Evolutionary conservation across 2,888 invertebrate species (phyloP).

Genomic region (Tiliacea aurago): DNA sequence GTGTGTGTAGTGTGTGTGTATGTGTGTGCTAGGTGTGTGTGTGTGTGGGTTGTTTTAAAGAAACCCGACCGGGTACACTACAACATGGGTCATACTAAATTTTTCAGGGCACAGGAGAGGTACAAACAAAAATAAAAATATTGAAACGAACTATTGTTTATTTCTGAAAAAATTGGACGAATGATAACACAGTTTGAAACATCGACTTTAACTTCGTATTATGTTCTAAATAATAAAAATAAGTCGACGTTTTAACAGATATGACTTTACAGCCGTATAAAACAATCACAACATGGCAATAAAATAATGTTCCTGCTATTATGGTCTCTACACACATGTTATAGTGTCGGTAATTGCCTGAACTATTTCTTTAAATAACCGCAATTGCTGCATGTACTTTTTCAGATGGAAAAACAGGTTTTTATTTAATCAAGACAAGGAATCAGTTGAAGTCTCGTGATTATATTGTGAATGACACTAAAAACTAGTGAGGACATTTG

Average conservation of each 20-base stretch:
- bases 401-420: slow-evolving; percentile 46
- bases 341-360: slow-evolving; percentile 41
- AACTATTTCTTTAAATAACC: slow-evolving; percentile 36
- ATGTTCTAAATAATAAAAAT: slow-evolving; percentile 59
- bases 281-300: slow-evolving; percentile 41
- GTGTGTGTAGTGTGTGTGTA: no score
- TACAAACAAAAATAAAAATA: slow-evolving; percentile 5
- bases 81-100: not conserved
- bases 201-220: slow-evolving; percentile 44
- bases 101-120: not conserved
- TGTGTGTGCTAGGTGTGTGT: no score
- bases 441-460: slow-evolving; percentile 35
- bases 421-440: slow-evolving; percentile 43
- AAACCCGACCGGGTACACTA: not conserved
- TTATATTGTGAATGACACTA: slow-evolving; percentile 24
- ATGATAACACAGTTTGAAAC: slow-evolving; percentile 33
- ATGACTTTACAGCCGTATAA: slow-evolving; percentile 47
- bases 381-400: slow-evolving; percentile 37
- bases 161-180: slow-evolving; percentile 46
- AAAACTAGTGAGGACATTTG: not conserved
- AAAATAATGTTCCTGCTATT: slow-evolving; percentile 20
- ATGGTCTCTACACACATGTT: slow-evolving; percentile 22
- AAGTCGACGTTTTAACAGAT: slow-evolving; percentile 42
- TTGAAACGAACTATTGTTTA: slow-evolving; percentile 50
- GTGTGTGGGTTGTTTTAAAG: no score